Conservation (phyloP, 2,888 invertebrate species). For the Nymphalis c-album region DNA sequence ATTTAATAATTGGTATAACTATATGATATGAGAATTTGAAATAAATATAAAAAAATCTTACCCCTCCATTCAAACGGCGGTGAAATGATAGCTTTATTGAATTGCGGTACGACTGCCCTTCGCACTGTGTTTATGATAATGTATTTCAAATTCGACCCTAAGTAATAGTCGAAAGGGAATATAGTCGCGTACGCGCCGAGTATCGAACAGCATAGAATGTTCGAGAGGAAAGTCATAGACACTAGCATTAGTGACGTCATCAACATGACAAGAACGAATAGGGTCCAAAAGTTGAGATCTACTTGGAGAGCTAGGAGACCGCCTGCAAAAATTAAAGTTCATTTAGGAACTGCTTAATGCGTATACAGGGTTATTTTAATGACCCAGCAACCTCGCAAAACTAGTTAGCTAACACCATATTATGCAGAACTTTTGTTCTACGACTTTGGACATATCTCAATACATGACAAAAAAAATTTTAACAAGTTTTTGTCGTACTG, state of each 20-base stretch:
- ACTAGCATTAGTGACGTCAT: constrained; percentile 73
- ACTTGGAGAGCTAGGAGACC: constrained; percentile 67
- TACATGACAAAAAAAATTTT: too few species aligned
- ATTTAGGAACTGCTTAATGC: neutral
- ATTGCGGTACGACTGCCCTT: constrained; percentile 82
- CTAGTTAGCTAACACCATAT: too few species aligned
- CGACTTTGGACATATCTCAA: too few species aligned
- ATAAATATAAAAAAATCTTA: constrained; percentile 50
- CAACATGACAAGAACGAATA: constrained; percentile 79
- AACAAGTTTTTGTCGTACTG: too few species aligned
- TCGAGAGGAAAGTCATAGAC: constrained; percentile 76
- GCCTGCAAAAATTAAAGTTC: constrained; percentile 57
- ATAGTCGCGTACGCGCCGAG: constrained; percentile 84
- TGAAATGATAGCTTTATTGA: constrained; percentile 80
- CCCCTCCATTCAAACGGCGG: constrained; percentile 83
- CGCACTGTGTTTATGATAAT: constrained; percentile 85
- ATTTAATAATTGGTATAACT: neutral
- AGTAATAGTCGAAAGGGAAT: constrained; percentile 83
- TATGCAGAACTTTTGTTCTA: too few species aligned
- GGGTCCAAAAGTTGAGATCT: constrained; percentile 83
- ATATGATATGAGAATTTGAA: neutral
- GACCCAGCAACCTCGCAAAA: too few species aligned
- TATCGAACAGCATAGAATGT: constrained; percentile 83
- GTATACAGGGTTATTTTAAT: too few species aligned
- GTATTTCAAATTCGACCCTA: constrained; percentile 85